Evolutionary conservation across 2,113 vertebrate species (phyloP), one percentile per base, ranked within the genome.

Genomic region (Pseudorhombus dupliciocellatus): DNA sequence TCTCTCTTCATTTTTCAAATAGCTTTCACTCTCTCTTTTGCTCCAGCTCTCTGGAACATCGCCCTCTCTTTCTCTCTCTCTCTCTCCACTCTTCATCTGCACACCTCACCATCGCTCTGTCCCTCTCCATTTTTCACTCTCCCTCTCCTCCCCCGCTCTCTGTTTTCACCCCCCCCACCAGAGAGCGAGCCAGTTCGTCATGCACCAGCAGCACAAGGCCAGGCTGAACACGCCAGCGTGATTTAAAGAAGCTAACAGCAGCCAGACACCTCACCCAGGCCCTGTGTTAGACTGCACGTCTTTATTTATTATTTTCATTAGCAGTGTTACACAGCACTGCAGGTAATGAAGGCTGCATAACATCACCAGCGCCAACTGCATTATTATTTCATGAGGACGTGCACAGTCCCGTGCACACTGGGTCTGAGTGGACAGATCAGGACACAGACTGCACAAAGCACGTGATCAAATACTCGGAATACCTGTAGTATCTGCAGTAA

Each of bases 1-100:
- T 51, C 58, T 44, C 76, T 61, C 65, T 79, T 62, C 61, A 66
- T 83, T 81, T 90, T 83, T 85, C 63, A 84, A 85, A 88, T 56
- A 68, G 56, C 78, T 63, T 64, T 77, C 77, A 59, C 66, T 71
- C 80, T 72, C 68, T 79, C 79, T 67, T 85, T 85, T 24, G 37
- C 71, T 70, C 56, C 56, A 70, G 60, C 69, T 77, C 56, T 77
- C 46, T 68, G 56, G 77, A 73, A 77, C 58, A 73, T 77, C 74
- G 25, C 75, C 76, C 54, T 42, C 21, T 77, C 54, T 30, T 22
- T 2, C 54, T 48, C 64, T 56, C 52, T 58, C 52, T n/a, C 37
- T 56, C 40, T 40, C 10, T 24, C 48, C 46, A 25, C 34, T 37
- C 40, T 44, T 30, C 48, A 6, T 54, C 16, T 66, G 24, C 42